Evolutionary conservation across 2,888 invertebrate species (phyloP).

Genomic region (Catonia carolina): DNA sequence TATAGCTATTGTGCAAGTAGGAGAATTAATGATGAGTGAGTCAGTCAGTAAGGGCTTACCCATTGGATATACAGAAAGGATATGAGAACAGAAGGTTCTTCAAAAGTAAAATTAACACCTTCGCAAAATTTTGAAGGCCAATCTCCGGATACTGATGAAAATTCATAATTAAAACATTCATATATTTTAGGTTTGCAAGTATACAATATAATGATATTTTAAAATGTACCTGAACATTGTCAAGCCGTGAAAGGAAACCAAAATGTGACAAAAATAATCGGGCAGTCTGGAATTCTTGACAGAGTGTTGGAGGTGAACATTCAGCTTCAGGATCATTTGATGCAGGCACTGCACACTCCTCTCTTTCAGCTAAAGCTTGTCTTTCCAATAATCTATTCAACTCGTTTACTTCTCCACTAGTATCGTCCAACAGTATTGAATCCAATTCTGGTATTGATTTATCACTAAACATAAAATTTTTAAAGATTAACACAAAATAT

Average conservation of each 20-base stretch:
- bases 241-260: constrained; percentile 63
- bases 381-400: constrained; percentile 41
- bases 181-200: too few species aligned
- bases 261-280: constrained; percentile 92
- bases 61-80: too few species aligned
- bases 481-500: too few species aligned
- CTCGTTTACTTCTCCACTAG: constrained; percentile 44
- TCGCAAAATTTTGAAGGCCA: too few species aligned
- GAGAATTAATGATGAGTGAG: too few species aligned
- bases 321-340: constrained; percentile 47
- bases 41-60: too few species aligned
- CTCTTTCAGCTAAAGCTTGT: constrained; percentile 39
- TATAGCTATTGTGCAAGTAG: too few species aligned
- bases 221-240: constrained; percentile 52
- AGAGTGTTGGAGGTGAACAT: constrained; percentile 70
- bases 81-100: too few species aligned
- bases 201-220: too few species aligned
- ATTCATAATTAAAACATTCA: too few species aligned
- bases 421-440: constrained; percentile 55
- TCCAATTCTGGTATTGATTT: constrained; percentile 85
- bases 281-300: constrained; percentile 92
- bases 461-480: constrained; percentile 58
- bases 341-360: constrained; percentile 16
- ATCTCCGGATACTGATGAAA: too few species aligned
- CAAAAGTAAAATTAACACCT: too few species aligned